phyloP scores from a whole-genome alignment of 2,113 vertebrate species.

The Ginglymostoma cirratum region DNA sequence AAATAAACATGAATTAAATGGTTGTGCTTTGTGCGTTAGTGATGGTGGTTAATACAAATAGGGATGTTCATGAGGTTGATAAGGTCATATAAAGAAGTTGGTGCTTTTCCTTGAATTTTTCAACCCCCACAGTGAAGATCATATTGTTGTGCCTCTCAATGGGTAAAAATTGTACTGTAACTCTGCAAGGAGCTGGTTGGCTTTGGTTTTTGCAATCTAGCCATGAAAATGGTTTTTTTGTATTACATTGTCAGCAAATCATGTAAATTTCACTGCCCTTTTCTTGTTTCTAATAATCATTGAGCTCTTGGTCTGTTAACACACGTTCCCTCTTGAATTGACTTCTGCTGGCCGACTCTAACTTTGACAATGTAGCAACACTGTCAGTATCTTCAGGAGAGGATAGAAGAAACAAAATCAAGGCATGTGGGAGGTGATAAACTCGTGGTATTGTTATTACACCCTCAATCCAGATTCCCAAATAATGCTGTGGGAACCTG shows the following conservation, averaged over 20 bases:
- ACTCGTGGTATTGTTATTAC: too few relatives aligned
- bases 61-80: too few relatives aligned
- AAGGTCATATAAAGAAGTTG: too few relatives aligned
- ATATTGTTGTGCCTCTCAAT: too few relatives aligned
- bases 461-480: too few relatives aligned
- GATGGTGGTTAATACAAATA: background rate
- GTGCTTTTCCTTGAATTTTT: too few relatives aligned
- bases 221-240: background rate
- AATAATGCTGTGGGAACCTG: too few relatives aligned
- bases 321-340: background rate
- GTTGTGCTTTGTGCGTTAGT: background rate
- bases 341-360: background rate
- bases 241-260: background rate
- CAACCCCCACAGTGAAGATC: too few relatives aligned
- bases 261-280: background rate
- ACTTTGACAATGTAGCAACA: background rate
- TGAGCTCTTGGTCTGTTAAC: background rate
- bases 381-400: background rate
- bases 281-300: background rate
- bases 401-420: background rate
- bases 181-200: too few relatives aligned
- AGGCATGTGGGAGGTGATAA: too few relatives aligned
- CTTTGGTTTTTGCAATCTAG: too few relatives aligned
- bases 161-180: too few relatives aligned
- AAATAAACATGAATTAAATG: background rate